Evolutionary conservation across 2,888 invertebrate genomes (phyloP).

Genomic region (Incurvaria masculella): DNA sequence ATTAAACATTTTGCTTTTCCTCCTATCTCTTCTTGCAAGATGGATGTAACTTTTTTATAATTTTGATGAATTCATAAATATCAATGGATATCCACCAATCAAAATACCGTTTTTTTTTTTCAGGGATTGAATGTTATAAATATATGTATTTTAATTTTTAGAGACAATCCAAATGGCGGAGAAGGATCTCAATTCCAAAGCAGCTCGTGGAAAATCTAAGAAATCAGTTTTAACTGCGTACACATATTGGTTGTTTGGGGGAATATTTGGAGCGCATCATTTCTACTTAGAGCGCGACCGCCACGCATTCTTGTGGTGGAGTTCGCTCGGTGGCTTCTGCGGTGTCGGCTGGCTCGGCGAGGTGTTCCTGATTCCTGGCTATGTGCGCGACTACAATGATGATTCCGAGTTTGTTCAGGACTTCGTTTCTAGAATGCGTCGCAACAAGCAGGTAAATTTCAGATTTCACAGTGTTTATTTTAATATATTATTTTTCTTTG

Average conservation of each 20-base stretch:
- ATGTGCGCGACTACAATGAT: conserved; percentile 79
- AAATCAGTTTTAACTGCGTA: conserved; percentile 72
- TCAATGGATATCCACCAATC: too few species aligned
- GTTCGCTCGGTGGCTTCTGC: conserved; percentile 80
- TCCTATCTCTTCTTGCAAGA: too few species aligned
- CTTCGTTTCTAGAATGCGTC: conserved; percentile 59
- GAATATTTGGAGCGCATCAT: conserved; percentile 86
- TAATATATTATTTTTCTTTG: background rate
- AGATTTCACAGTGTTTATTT: background rate
- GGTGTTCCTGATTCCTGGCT: conserved; percentile 77
- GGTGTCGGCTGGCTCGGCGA: conserved; percentile 88
- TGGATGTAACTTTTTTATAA: too few species aligned
- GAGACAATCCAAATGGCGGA: too few species aligned
- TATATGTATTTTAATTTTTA: too few species aligned
- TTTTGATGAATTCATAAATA: too few species aligned
- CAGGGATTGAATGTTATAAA: too few species aligned
- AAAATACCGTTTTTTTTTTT: too few species aligned
- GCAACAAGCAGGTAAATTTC: conserved; percentile 60
- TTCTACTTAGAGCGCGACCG: conserved; percentile 85
- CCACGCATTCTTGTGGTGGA: conserved; percentile 90
- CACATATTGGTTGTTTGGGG: conserved; percentile 83
- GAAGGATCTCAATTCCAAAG: too few species aligned
- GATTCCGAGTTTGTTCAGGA: conserved; percentile 65
- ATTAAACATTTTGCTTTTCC: too few species aligned
- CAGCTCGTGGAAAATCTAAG: too few species aligned